phyloP scores from a whole-genome alignment of 2,113 vertebrate genomes.

The Ifrita kowaldi region DNA sequence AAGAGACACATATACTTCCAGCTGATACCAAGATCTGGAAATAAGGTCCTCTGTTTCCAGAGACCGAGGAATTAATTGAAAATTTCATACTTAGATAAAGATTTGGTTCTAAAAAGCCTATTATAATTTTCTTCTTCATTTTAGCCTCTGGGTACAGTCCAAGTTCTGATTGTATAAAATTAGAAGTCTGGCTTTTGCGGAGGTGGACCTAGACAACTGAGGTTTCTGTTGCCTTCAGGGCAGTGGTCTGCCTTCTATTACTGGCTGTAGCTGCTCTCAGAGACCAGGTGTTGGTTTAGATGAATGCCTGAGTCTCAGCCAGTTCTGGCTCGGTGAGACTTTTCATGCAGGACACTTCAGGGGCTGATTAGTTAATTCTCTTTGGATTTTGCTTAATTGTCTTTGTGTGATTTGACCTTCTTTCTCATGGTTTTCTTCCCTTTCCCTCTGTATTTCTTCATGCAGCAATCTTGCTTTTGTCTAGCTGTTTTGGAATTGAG shows the following conservation, averaged over 20 bases:
- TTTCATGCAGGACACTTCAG: not conserved
- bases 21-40: not conserved
- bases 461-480: not conserved
- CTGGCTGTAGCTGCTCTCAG: not conserved
- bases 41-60: not conserved
- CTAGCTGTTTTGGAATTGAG: not conserved
- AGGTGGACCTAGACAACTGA: not conserved
- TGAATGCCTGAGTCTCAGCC: not conserved
- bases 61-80: not conserved
- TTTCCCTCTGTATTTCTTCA: not conserved
- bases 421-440: not conserved
- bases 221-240: not conserved
- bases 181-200: not conserved
- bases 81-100: not conserved
- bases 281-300: not conserved
- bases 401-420: not conserved
- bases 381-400: not conserved
- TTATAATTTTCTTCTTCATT: not conserved
- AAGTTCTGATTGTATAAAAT: not conserved
- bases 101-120: not conserved
- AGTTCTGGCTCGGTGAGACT: not conserved
- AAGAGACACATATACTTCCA: rapidly evolving
- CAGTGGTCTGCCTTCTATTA: not conserved
- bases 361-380: not conserved
- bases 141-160: not conserved